A percentile compares a stretch with the other conserved stretches of the same genome.
Evolutionary conservation across 2,797 vertebrate genomes (phyloP).

Genomic region (Dromococcyx pavoninus): DNA sequence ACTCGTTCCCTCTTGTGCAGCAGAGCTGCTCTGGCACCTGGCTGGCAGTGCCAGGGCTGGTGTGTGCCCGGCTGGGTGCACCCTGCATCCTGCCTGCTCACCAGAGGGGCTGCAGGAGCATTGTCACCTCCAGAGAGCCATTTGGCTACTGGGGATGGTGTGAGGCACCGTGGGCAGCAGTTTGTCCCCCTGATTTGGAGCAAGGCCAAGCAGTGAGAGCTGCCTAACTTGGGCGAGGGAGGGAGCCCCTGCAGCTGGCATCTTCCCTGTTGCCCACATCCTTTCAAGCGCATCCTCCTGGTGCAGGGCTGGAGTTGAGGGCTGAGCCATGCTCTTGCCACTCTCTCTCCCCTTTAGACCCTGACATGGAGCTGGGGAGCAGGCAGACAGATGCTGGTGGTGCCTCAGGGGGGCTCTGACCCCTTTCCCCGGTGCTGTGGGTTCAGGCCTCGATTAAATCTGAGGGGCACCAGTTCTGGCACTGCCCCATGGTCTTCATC

Average conservation of each 20-base stretch:
- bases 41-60: too few relatives aligned
- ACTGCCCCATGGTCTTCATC: rapidly evolving
- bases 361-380: not conserved
- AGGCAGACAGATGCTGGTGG: not conserved
- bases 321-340: rapidly evolving
- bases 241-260: not conserved
- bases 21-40: not conserved
- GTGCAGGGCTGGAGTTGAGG: too few relatives aligned
- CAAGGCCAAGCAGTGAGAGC: rapidly evolving
- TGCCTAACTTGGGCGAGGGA: not conserved
- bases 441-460: not conserved
- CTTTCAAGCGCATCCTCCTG: rapidly evolving
- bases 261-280: rapidly evolving
- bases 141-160: not conserved
- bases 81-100: rapidly evolving
- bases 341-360: not conserved
- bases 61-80: not conserved
- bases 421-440: rapidly evolving
- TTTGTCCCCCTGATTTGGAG: not conserved
- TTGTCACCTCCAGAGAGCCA: rapidly evolving
- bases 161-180: not conserved
- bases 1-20: not conserved
- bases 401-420: not conserved
- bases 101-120: rapidly evolving
- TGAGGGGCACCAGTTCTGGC: rapidly evolving